Evolutionary conservation across 2,113 vertebrate species (phyloP).

Genomic region (cattle (Bos taurus)): ARS-UCD2.0 NC_037329.1:5080001-5080500

Average conservation of each 20-base stretch:
- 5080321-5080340: not conserved
- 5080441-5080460: not conserved
- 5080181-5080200: not conserved
- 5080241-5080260: not conserved
- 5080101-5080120: not conserved
- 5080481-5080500: not conserved
- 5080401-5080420: not conserved
- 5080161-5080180: not conserved
- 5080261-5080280: not conserved
- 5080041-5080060: not conserved
- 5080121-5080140: not conserved
- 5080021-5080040: not conserved
- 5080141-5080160: not conserved
- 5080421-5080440: not conserved
- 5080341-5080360: not conserved
- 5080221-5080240: not conserved
- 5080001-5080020: not conserved
- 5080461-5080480: not conserved
- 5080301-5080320: not conserved
- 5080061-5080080: not conserved
- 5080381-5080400: not conserved
- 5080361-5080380: not conserved
- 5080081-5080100: not conserved
- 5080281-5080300: not conserved
- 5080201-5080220: not conserved